phyloP scores from a whole-genome alignment of 92 coral and sea anemone genomes.

The Actinostola sp. region DNA sequence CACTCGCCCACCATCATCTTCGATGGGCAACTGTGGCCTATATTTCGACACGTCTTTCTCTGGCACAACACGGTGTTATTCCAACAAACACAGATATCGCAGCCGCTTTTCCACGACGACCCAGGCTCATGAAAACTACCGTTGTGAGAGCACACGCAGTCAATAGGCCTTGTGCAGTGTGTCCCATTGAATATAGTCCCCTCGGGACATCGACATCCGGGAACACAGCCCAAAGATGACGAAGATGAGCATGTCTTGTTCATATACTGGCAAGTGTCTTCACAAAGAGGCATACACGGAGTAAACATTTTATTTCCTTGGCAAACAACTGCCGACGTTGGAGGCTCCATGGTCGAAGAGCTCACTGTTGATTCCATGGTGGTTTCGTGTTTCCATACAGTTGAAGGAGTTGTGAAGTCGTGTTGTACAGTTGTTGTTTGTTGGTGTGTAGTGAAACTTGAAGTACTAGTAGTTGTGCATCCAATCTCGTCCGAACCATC shows the following conservation, averaged over 20 bases:
- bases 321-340: constrained; percentile 36
- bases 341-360: constrained; percentile 7
- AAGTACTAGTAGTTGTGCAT: constrained; percentile 25
- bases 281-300: constrained; percentile 66
- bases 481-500: constrained; percentile 52
- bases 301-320: constrained; percentile 51
- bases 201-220: constrained; percentile 76
- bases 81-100: constrained; percentile 84
- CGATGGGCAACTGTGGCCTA: constrained; percentile 48
- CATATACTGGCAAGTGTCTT: constrained; percentile 76
- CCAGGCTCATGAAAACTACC: constrained; percentile 70
- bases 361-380: constrained; percentile 1
- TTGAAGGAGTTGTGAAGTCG: background rate
- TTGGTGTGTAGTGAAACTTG: constrained; percentile 8
- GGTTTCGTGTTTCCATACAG: background rate
- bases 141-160: constrained; percentile 66
- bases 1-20: constrained; percentile 63
- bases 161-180: constrained; percentile 70
- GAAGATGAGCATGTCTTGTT: constrained; percentile 51
- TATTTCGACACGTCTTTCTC: constrained; percentile 60
- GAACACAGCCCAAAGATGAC: constrained; percentile 34
- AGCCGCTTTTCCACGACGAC: constrained; percentile 69
- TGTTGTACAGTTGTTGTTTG: constrained; percentile 24
- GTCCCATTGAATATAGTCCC: constrained; percentile 85
- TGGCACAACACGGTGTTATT: constrained; percentile 71